These are phyloP conservation scores for Intellagama lesueurii DNA, from an alignment of 2,797 vertebrate genomes.

Conservation along the genomic window DNA sequence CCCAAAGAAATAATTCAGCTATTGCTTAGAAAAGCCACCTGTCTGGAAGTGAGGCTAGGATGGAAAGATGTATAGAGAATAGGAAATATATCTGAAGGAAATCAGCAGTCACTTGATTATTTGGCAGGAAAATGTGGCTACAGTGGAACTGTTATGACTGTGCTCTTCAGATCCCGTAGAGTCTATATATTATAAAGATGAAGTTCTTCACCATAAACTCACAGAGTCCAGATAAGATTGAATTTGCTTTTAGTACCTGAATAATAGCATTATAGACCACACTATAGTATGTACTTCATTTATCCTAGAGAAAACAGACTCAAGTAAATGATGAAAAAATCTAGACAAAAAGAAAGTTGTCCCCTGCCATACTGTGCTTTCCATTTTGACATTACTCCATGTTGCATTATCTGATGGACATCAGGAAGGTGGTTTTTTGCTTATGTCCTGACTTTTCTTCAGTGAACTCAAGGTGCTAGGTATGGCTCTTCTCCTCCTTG, in stretches of 20 bases:
- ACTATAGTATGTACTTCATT: neutral
- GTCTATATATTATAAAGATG: constrained; percentile 12
- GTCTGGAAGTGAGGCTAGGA: constrained; percentile 1
- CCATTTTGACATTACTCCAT: neutral
- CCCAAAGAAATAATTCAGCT: neutral
- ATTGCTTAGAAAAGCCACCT: constrained; percentile 5
- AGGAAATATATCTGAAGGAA: constrained; percentile 17
- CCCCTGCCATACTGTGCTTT: neutral
- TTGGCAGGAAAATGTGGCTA: neutral
- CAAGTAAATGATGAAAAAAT: constrained; percentile 6
- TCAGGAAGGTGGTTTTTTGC: neutral
- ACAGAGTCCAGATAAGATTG: neutral
- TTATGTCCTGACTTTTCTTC: neutral
- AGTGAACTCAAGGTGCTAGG: neutral
- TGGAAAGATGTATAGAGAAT: neutral
- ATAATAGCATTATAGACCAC: constrained; percentile 4
- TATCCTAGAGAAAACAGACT: neutral
- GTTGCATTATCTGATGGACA: neutral
- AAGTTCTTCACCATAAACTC: constrained; percentile 23
- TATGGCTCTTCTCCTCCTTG: neutral
- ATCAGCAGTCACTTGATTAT: constrained; percentile 10
- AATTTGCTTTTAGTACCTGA: constrained; percentile 11
- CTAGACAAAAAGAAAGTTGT: neutral
- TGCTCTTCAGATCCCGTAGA: neutral
- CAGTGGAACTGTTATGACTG: neutral